Conservation (phyloP, 2,113 vertebrate species). For the Ceyx margarethae region DNA sequence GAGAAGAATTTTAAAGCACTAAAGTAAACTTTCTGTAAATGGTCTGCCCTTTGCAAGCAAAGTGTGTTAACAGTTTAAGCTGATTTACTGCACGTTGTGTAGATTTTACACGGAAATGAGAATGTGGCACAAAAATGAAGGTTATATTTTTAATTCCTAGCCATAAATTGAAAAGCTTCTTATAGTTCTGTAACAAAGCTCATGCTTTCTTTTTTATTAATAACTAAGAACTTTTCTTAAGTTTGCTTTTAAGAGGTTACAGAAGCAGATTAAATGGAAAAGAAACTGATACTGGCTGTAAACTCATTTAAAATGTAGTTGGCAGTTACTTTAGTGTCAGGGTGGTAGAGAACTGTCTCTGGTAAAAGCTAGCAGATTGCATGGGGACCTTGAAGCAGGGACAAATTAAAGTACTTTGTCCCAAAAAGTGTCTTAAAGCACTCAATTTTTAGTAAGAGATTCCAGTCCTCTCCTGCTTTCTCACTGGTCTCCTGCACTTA, state of each 20-base stretch:
- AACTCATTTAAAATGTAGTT: background rate
- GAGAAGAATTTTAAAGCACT: constrained; percentile 65
- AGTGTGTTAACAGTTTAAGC: constrained; percentile 17
- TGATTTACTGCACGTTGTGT: background rate
- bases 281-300: background rate
- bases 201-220: background rate
- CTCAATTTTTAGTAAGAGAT: background rate
- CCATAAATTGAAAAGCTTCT: background rate
- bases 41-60: constrained; percentile 31
- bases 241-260: background rate
- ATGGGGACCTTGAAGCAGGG: background rate
- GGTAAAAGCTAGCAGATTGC: background rate
- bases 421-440: background rate
- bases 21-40: constrained; percentile 67
- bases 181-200: background rate
- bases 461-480: background rate
- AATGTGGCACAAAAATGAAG: background rate
- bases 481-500: background rate
- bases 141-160: background rate
- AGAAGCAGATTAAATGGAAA: background rate
- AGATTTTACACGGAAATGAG: background rate
- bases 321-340: background rate
- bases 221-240: background rate
- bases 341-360: background rate
- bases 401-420: background rate